Evolutionary conservation across 2,888 invertebrate species (phyloP).

Genomic region (Agrotis ipsilon): DNA sequence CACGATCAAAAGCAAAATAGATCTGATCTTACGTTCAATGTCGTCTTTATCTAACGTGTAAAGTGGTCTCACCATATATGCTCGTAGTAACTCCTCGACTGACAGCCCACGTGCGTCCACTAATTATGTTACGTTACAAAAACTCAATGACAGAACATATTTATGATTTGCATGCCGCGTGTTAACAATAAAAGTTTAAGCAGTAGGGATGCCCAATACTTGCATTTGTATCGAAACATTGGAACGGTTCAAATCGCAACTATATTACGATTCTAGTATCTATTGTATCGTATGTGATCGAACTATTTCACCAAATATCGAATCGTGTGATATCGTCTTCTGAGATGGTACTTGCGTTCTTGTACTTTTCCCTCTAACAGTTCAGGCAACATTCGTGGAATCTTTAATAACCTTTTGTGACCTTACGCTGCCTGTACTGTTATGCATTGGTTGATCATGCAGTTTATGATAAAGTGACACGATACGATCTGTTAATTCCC

Average conservation of each 20-base stretch:
- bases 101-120: constrained; percentile 70
- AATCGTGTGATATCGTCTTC: background rate
- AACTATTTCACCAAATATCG: background rate
- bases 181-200: constrained; percentile 72
- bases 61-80: constrained; percentile 59
- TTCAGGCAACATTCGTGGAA: background rate
- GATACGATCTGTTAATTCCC: background rate
- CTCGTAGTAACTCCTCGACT: constrained; percentile 51
- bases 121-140: constrained; percentile 77
- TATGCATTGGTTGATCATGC: background rate
- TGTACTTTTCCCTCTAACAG: background rate
- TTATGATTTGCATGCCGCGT: constrained; percentile 80
- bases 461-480: background rate
- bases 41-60: constrained; percentile 32
- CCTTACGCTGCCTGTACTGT: background rate
- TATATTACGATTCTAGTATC: background rate
- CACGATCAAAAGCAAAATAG: constrained; percentile 26
- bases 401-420: background rate
- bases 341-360: background rate
- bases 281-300: background rate
- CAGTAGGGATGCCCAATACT: constrained; percentile 15
- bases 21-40: constrained; percentile 45
- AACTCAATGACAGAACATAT: constrained; percentile 80
- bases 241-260: background rate
- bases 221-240: background rate